A percentile compares a stretch with the other conserved stretches of the same genome.
Evolutionary conservation across 64 coral and sea anemone species (phyloP).

Genomic region (Orbicella faveolata): DNA sequence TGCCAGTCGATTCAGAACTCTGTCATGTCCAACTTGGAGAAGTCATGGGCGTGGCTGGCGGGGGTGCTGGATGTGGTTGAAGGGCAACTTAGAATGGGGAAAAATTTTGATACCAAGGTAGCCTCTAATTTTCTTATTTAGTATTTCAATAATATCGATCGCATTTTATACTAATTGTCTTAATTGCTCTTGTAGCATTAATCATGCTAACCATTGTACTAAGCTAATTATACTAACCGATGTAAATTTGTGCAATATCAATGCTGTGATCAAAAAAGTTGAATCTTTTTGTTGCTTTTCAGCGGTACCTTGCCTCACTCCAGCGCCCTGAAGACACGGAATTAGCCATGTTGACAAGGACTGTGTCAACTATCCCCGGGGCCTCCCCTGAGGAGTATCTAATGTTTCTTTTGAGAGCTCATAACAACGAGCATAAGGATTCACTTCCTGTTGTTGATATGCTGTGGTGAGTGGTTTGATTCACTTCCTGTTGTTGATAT

Average conservation of each 20-base stretch:
- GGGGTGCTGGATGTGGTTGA: conserved; percentile 81
- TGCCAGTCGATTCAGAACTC: conserved; percentile 44
- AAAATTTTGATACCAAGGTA: conserved; percentile 89
- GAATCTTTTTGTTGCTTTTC: background rate
- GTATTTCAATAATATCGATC: too few species aligned
- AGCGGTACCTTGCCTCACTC: conserved; percentile 74
- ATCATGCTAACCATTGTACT: too few species aligned
- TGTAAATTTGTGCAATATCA: background rate
- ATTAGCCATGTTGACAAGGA: conserved; percentile 44
- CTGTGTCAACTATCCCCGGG: conserved; percentile 49
- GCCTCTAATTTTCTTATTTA: too few species aligned
- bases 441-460: conserved; percentile 87
- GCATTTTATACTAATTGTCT: too few species aligned
- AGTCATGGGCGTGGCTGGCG: conserved; percentile 74
- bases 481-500: conserved; percentile 86
- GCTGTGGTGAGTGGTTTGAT: conserved; percentile 81
- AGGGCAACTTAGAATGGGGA: conserved; percentile 70
- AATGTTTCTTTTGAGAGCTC: conserved; percentile 83
- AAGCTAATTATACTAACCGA: background rate
- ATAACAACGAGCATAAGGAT: conserved; percentile 81
- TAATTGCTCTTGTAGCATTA: too few species aligned
- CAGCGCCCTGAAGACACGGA: conserved; percentile 78
- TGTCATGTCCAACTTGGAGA: conserved; percentile 49
- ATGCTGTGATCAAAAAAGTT: background rate
- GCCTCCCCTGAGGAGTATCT: conserved; percentile 89